phyloP scores from a whole-genome alignment of 2,113 vertebrate genomes.

The Channa argus region DNA sequence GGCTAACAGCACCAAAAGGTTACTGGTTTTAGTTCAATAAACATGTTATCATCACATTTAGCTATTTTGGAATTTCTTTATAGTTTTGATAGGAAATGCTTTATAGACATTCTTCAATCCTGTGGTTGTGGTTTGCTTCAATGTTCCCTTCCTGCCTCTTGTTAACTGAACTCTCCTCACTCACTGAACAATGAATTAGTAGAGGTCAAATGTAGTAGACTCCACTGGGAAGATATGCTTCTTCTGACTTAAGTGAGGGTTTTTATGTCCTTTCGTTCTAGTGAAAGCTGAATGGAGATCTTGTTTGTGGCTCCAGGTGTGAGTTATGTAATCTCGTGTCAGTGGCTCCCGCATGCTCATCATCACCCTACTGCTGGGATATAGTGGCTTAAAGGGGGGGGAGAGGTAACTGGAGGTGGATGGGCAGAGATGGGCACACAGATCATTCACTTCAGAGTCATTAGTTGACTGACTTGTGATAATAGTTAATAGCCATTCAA shows the following conservation, averaged over 20 bases:
- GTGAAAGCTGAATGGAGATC: constrained; percentile 20
- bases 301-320: constrained; percentile 56
- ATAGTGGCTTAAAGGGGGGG: background rate
- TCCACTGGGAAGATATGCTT: constrained; percentile 6
- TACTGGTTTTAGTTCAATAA: constrained; percentile 46
- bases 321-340: constrained; percentile 53
- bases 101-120: constrained; percentile 55
- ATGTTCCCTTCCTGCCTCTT: constrained; percentile 49
- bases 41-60: constrained; percentile 51
- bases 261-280: constrained; percentile 31
- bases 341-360: constrained; percentile 45
- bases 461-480: background rate
- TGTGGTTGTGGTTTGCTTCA: constrained; percentile 66
- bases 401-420: constrained; percentile 22
- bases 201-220: constrained; percentile 18
- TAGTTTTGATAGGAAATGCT: constrained; percentile 57
- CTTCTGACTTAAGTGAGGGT: constrained; percentile 7
- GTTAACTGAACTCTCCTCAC: constrained; percentile 31
- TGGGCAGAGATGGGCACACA: constrained; percentile 22
- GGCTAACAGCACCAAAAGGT: background rate
- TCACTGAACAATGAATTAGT: constrained; percentile 27
- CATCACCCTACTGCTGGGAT: constrained; percentile 41
- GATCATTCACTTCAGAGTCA: background rate
- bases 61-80: constrained; percentile 53
- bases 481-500: no score